phyloP scores from a whole-genome alignment of 2,888 invertebrate genomes.

The Brachypalpus laphriformis region DNA sequence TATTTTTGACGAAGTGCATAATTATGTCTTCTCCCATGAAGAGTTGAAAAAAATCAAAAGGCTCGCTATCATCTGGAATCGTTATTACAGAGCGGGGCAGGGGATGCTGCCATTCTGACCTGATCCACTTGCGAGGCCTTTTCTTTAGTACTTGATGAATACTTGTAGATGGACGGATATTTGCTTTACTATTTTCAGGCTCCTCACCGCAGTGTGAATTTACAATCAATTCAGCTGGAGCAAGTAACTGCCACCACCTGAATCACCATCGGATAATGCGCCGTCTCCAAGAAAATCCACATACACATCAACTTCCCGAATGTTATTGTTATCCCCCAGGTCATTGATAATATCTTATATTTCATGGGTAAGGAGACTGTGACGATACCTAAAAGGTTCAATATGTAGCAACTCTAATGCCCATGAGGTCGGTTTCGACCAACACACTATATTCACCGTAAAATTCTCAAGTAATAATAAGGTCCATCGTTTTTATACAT shows the following conservation, averaged over 20 bases:
- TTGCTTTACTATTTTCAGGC: background rate
- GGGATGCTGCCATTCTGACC: background rate
- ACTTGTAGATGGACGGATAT: constrained; percentile 3
- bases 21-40: constrained; percentile 3
- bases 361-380: background rate
- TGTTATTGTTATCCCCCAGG: background rate
- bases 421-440: background rate
- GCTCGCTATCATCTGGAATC: background rate
- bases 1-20: background rate
- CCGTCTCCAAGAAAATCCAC: background rate
- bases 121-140: background rate
- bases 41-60: background rate
- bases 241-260: background rate
- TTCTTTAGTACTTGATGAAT: background rate
- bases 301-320: background rate
- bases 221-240: constrained; percentile 6
- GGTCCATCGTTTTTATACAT: no score
- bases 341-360: background rate
- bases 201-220: background rate
- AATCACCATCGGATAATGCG: no score
- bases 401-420: background rate
- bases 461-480: background rate
- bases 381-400: background rate
- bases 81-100: background rate
- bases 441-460: background rate